phyloP scores from a whole-genome alignment of 2,113 vertebrate species.

The Apodemus speciosus region DNA sequence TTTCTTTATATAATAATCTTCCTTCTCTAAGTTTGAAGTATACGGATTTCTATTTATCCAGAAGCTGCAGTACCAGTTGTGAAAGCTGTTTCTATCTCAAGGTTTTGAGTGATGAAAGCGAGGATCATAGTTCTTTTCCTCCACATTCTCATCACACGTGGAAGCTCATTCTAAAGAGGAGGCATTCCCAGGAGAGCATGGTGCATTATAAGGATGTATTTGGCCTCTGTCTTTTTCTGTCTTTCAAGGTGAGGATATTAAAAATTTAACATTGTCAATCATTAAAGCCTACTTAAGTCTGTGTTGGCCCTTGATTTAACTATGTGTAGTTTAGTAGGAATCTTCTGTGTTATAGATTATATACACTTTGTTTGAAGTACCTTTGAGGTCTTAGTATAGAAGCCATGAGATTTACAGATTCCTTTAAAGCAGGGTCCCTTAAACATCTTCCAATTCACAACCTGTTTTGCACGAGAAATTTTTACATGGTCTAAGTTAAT shows the following conservation, averaged over 20 bases:
- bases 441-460: not conserved
- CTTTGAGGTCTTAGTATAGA: not conserved
- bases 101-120: not conserved
- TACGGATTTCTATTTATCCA: not conserved
- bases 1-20: not conserved
- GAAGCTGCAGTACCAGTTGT: constrained; percentile 2
- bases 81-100: not conserved
- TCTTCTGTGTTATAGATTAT: not conserved
- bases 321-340: not conserved
- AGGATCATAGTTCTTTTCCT: not conserved
- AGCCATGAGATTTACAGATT: not conserved
- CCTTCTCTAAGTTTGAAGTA: not conserved
- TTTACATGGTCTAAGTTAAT: not conserved
- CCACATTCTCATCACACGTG: not conserved
- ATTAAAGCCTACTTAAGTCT: not conserved
- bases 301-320: not conserved
- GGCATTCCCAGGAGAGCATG: not conserved
- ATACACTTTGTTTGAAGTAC: not conserved
- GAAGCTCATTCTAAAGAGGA: not conserved
- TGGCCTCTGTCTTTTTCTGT: not conserved
- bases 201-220: not conserved
- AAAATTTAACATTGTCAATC: not conserved
- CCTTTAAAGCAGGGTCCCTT: not conserved
- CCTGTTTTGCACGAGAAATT: not conserved
- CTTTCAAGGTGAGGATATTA: not conserved